A percentile compares a stretch with the other conserved stretches of the same genome.
Conservation (phyloP, 2,888 invertebrate species). For the Hirtodrosophila histrioides region DNA sequence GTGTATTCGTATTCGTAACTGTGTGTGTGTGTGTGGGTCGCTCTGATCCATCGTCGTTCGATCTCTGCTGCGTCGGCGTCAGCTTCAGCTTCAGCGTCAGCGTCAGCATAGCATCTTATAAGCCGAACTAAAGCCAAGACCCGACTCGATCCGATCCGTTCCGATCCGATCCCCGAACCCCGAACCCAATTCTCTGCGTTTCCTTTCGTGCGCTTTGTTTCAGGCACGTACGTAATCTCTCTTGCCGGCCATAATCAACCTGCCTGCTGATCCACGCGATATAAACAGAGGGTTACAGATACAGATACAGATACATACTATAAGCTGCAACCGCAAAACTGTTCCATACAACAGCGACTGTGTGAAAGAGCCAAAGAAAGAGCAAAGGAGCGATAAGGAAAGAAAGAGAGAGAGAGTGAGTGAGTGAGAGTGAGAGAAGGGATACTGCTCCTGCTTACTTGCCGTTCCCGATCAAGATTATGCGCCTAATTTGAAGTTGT, state of each 20-base stretch:
- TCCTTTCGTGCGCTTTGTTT: conserved; percentile 73
- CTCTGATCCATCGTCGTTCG: conserved; percentile 66
- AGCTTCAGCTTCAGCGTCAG: conserved; percentile 27
- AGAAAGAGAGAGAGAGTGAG: background rate
- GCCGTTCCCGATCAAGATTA: conserved; percentile 75
- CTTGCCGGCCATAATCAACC: conserved; percentile 70
- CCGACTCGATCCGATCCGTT: conserved; percentile 10
- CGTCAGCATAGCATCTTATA: conserved; percentile 62
- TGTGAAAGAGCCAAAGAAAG: conserved; percentile 17
- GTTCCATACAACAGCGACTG: background rate
- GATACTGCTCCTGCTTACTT: conserved; percentile 36
- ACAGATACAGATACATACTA: conserved; percentile 40
- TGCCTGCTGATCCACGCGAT: conserved; percentile 71
- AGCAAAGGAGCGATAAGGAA: conserved; percentile 4
- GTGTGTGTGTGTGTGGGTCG: conserved; percentile 51
- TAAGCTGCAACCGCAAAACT: conserved; percentile 20
- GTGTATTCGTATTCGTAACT: conserved; percentile 26
- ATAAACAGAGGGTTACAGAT: conserved; percentile 58
- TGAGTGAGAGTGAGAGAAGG: conserved; percentile 10
- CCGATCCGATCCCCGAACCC: conserved; percentile 31
- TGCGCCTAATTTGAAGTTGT: conserved; percentile 82
- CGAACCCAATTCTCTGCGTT: conserved; percentile 38
- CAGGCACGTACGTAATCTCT: conserved; percentile 76
- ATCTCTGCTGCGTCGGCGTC: conserved; percentile 45
- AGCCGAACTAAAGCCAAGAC: conserved; percentile 70